Evolutionary conservation across 1,140 invertebrate species (phyloP).

Genomic region (Copidosoma floridanum): DNA sequence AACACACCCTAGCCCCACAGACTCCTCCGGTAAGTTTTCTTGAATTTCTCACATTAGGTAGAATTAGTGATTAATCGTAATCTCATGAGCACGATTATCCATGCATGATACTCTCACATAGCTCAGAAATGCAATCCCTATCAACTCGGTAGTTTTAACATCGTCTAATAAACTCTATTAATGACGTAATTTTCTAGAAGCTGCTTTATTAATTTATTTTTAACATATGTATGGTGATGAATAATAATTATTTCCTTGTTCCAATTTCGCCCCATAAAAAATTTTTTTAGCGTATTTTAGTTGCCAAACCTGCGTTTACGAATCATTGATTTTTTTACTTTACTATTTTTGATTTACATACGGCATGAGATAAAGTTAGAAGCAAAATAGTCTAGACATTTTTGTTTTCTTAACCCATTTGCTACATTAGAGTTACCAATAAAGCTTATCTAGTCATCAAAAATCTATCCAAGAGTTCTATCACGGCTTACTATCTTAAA

Average conservation of each 20-base stretch:
- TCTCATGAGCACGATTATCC: constrained; percentile 14
- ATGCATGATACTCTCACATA: constrained; percentile 13
- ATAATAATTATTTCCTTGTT: not conserved
- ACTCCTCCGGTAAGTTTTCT: constrained; percentile 59
- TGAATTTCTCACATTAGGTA: constrained; percentile 15
- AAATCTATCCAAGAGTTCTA: not conserved
- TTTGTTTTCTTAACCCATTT: constrained; percentile 11
- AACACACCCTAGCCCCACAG: constrained; percentile 76
- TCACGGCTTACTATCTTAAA: too few species aligned
- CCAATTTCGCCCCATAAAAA: not conserved
- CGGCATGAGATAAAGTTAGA: not conserved
- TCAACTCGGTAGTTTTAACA: not conserved
- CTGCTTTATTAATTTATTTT: too few species aligned
- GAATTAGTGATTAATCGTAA: constrained; percentile 12
- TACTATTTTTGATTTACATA: not conserved
- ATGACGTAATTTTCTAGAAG: not conserved
- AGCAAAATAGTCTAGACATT: not conserved
- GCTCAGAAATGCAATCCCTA: not conserved
- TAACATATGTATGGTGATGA: too few species aligned
- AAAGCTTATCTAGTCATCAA: too few species aligned
- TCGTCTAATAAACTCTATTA: not conserved
- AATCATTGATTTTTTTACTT: too few species aligned
- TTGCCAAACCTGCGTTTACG: too few species aligned
- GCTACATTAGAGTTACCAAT: constrained; percentile 9
- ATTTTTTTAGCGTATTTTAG: not conserved